Evolutionary conservation across 2,113 vertebrate genomes (phyloP).

Genomic region (Pygoscelis adeliae): DNA sequence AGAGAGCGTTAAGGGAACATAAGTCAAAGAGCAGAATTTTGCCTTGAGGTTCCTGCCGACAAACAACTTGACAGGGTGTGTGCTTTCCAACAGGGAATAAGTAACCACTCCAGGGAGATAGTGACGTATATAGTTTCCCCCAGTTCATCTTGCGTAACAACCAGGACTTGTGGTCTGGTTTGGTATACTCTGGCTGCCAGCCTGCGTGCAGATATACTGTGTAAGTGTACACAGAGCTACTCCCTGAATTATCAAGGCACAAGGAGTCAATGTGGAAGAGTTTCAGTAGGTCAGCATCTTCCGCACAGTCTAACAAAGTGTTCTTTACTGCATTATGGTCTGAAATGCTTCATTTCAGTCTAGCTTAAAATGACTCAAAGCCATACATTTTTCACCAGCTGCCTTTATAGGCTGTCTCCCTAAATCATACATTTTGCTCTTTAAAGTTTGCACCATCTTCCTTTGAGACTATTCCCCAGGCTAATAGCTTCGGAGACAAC

Average conservation of each 20-base stretch:
- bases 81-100: background rate
- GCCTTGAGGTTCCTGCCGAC: constrained; percentile 35
- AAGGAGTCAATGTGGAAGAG: background rate
- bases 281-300: background rate
- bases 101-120: background rate
- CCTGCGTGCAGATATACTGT: background rate
- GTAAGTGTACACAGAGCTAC: background rate
- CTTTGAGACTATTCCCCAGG: constrained; percentile 47
- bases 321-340: background rate
- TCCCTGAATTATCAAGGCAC: background rate
- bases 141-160: background rate
- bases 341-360: constrained; percentile 6
- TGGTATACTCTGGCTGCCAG: background rate
- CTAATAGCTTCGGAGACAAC: constrained; percentile 16
- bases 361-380: constrained; percentile 22
- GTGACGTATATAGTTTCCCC: background rate
- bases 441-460: constrained; percentile 38
- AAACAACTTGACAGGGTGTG: background rate
- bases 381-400: constrained; percentile 23
- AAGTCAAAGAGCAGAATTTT: constrained; percentile 48
- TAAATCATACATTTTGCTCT: constrained; percentile 52
- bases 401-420: constrained; percentile 4
- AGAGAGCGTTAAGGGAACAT: constrained; percentile 5
- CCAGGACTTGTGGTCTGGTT: background rate
- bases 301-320: background rate